Evolutionary conservation across 1,140 invertebrate species (phyloP), one percentile per base, ranked within the genome.

Genomic region (Cydia strobilella): DNA sequence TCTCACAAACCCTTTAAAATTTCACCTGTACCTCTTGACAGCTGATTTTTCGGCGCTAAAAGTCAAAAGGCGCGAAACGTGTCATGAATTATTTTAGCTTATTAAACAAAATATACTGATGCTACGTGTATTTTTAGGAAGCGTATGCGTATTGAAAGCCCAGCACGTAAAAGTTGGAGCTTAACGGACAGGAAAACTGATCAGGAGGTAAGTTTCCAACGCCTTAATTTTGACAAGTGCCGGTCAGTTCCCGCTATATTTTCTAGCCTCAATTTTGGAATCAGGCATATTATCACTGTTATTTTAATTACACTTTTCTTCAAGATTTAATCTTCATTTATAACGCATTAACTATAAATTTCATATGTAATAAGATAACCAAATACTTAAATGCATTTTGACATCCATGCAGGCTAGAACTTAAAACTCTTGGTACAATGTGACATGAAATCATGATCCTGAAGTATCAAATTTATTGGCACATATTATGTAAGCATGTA

Each of bases 1-100:
- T 31, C 13, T 74, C 42, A 74, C 20, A 45, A 74, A 74, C 31
- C 9, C 20, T 45, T 31, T 72, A 12, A 27, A 75, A 62, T 72
- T 73, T 42, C 78, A 78, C 77, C 54, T 84, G 80, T 78, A 76
- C 75, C 54, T 54, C 23, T 92, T 92, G 90, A 90, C 90, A 92
- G 90, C 88, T 92, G 89, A 92, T 90, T 87, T 73, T 82, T 80
- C 35, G 78, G 89, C 89, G 90, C 79, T 82, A 90, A 76, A 92
- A 90, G 84, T 91, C 74, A 80, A 90, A 91, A 82, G 86, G 90
- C 90, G 89, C 82, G 76, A 91, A 88, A 84, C 51, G 39, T 51
- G 42, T 65, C 25, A 25, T 79, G 79, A 13, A 25, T 18, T 35
- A 66, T 66, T 69, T 69, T 39, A 42, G 71, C 39, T 39, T 45